Evolutionary conservation across 2,888 invertebrate species (phyloP), one percentile per base, ranked within the genome.

Genomic region (Eilema griseolum): DNA sequence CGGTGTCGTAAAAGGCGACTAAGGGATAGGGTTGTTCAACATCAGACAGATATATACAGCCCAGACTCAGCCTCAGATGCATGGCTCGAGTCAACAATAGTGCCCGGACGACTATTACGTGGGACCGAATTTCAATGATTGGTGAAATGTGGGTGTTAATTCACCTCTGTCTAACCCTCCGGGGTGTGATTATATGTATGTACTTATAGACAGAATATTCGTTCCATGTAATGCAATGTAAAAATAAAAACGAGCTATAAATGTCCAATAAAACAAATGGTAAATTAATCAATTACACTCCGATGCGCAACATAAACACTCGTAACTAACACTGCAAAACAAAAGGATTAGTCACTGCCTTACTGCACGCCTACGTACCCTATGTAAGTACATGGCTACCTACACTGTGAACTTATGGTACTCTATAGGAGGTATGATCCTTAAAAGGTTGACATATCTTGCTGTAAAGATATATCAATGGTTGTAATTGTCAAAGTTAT

Each of bases 281-380:
- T 11, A 28, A 28, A 64, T 31, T n/a, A 65, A 65, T 65, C 56
- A 56, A 65, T 65, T 56, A 65, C 64, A 63, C 3, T 46, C 31
- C 3, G 8, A 33, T 33, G 23, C 31, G 56, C 28, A 16, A 65
- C 56, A 56, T 16, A 52, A 63, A 14, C 33, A n/a, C 31, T 46
- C 16, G 66, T 46, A 46, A 67, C 16, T 31, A 31, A 67, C 52
- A 7, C 12, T 12, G 61, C 37, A 37, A 20, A 26, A 59, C 66
- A 66, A 67, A 67, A 52, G n/a, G 52, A 61, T 67, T 61, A 67
- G 31, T 67, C 66, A 66, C 24, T 62, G 37, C 7, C 46, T 67
- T 14, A 33, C 23, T 56, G 33, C 28, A 65, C 65, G 3, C 65
- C 65, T 56, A 56, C 56, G 7, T 56, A 31, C 28, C 2, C 7